phyloP scores from a whole-genome alignment of 2,113 vertebrate species.

The Bucco capensis region DNA sequence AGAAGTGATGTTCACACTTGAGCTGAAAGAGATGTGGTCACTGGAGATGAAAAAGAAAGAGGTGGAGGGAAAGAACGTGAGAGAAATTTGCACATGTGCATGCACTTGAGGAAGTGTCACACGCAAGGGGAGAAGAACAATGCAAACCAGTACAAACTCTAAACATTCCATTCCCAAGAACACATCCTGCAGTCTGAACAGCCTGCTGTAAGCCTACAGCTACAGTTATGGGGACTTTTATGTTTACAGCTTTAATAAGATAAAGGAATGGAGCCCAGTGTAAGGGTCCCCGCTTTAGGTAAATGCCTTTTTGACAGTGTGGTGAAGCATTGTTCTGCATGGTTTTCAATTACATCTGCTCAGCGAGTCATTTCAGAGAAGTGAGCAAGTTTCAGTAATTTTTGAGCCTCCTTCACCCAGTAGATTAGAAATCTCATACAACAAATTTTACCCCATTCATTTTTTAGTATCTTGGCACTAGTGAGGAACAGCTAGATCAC shows the following conservation, averaged over 20 bases:
- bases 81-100: background rate
- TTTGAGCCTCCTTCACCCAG: background rate
- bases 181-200: background rate
- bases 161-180: background rate
- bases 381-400: background rate
- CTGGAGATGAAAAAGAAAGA: background rate
- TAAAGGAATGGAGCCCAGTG: background rate
- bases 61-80: background rate
- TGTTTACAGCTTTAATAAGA: background rate
- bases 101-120: accelerated
- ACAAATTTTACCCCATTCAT: background rate
- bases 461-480: background rate
- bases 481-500: background rate
- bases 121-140: background rate
- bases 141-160: background rate
- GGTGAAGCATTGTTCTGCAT: background rate
- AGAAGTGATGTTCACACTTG: background rate
- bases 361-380: background rate
- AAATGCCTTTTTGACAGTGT: background rate
- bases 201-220: background rate
- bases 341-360: background rate
- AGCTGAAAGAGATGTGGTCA: background rate
- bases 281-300: background rate
- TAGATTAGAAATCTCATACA: background rate
- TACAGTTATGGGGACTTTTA: background rate